phyloP scores from a whole-genome alignment of 2,113 vertebrate species.

The Bucco capensis region DNA sequence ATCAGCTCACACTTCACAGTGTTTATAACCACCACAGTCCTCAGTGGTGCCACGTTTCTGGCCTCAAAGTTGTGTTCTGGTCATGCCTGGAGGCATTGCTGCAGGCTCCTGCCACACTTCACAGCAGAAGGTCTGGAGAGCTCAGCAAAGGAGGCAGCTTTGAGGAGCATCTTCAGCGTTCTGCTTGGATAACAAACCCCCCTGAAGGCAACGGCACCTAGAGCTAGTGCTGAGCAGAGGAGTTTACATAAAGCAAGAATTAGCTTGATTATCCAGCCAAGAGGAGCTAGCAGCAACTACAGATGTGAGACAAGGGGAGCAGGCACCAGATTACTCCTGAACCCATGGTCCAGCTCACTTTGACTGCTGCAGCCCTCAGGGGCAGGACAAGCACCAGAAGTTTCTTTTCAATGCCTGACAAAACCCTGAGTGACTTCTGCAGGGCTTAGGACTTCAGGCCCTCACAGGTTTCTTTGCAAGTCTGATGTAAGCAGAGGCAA shows the following conservation, averaged over 20 bases:
- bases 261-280: background rate
- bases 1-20: background rate
- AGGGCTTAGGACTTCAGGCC: background rate
- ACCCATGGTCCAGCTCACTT: background rate
- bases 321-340: background rate
- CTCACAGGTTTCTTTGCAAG: accelerated
- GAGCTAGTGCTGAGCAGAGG: background rate
- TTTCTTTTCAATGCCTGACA: background rate
- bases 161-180: background rate
- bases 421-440: background rate
- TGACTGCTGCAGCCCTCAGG: background rate
- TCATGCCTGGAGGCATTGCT: background rate
- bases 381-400: background rate
- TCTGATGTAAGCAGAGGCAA: background rate
- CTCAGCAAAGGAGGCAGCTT: background rate
- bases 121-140: background rate
- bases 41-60: accelerated
- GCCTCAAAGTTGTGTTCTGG: background rate
- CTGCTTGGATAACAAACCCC: background rate
- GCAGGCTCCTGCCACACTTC: accelerated
- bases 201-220: background rate
- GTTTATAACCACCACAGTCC: background rate
- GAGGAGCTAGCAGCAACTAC: background rate
- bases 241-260: background rate
- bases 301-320: background rate